These are phyloP conservation scores for Scortum barcoo DNA, from an alignment of 2,113 vertebrate species.

Conservation along the genomic window DNA sequence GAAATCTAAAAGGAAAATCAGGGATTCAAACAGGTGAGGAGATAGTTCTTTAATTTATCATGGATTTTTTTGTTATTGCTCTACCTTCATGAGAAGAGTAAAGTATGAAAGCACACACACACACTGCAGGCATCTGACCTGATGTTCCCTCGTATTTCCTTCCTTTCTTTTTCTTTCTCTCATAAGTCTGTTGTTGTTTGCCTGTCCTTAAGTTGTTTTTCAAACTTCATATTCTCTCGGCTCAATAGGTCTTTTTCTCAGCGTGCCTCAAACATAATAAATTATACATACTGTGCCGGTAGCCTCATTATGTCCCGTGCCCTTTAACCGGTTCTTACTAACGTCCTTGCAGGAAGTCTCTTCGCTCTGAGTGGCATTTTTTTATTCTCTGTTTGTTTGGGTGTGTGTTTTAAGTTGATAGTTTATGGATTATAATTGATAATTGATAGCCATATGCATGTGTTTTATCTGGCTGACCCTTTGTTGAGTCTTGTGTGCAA, in stretches of 20 bases:
- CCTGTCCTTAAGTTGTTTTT: conserved; percentile 4
- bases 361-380: not conserved
- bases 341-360: conserved; percentile 7
- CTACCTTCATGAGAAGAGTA: not conserved
- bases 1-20: conserved; percentile 15
- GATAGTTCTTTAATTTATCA: not conserved
- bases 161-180: not conserved
- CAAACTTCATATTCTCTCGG: not conserved
- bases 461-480: not conserved
- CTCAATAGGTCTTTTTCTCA: conserved; percentile 5
- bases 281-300: conserved; percentile 38
- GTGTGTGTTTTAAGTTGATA: not conserved
- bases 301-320: conserved; percentile 34
- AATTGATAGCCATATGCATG: not conserved
- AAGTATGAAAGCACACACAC: not conserved
- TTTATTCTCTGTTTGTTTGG: not conserved
- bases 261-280: conserved; percentile 18
- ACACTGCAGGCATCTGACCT: not conserved
- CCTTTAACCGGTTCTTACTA: conserved; percentile 9
- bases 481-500: not conserved
- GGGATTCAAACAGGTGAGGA: not conserved
- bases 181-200: conserved; percentile 37
- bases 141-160: not conserved
- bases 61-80: not conserved
- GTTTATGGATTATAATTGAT: not conserved